Evolutionary conservation across 1,140 invertebrate genomes (phyloP), one percentile per base, ranked within the genome.

Genomic region (Pinna nobilis): DNA sequence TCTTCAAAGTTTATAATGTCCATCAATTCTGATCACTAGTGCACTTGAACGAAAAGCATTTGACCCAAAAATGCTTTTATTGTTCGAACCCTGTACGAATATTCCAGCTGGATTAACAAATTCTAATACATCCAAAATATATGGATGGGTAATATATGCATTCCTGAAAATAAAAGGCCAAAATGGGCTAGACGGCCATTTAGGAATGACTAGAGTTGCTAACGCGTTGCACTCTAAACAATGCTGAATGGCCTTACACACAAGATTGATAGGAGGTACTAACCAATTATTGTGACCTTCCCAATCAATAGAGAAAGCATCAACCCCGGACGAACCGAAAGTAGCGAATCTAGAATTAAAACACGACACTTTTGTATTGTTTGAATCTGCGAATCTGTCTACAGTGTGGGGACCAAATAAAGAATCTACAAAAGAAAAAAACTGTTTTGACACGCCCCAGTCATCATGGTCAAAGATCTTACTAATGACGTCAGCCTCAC

Each of bases 261-360:
- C n/a, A 9, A 65, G 33, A 35, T 41, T 53, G 15, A 39, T 35
- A 20, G 60, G 53, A 20, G 69, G 59, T 28, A 71, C 69, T 32
- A 71, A 28, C 69, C 69, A 65, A 25, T 71, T 71, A 47, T 71
- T 71, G 2, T 71, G 25, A 28, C 15, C 33, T 25, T 11, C 11
- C 65, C 69, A 71, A 55, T 71, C 33, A 18, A 53, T 44, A 11
- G 69, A 32, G 65, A 71, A 71, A 9, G 49, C 47, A 47, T 71
- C 69, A 5, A 71, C 69, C 28, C 68, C 57, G 9, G 59, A 35
- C 4, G 69, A 30, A 2, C 33, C 30, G 11, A 23, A 23, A 23
- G 47, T 63, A 25, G 15, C 47, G 49, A 67, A 73, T 60, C 35
- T 66, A n/a, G 70, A 67, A 67, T 73, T 44, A 65, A 65, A 65